Base-by-base conservation (phyloP, 2,113 vertebrate species). In the Parus major region DNA sequence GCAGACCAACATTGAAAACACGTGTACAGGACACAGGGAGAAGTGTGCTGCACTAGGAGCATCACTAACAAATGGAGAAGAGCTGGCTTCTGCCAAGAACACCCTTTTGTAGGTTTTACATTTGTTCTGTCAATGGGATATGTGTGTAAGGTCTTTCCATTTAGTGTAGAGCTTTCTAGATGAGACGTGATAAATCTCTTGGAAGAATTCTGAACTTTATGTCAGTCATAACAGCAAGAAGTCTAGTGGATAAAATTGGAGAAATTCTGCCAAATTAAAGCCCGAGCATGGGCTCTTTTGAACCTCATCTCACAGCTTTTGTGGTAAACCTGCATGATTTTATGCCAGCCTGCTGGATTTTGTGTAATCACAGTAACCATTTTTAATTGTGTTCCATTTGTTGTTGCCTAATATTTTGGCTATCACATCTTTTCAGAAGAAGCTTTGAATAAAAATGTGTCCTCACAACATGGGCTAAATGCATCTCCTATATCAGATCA, bases 1-100 rank as follows among this genome's bases (percentile, higher is more conserved):
- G 90, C 71, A 73, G 66, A 90, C 47, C 86, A 53, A 24, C 89
- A 64, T 68, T 91, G 80, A 91, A 87, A 86, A 86, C 89, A 66
- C 8, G 25, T 81, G 86, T 63, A 41, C 36, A 39, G 70, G 83
- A 88, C 78, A 42, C 61, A 79, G 39, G 65, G 65, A 70, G 55
- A 60, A 61, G 66, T 47, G 50, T 73, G 52, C 78, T 92, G 90
- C 22, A 4, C 66, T 42, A 28, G 56, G 33, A 93, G 56, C 47
- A 79, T 33, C 46, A 86, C 29, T 28, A 73, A 27, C 59, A 92
- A 86, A 77, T 2, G 4, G 50, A 47, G 88, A 86, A 69, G 91
- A 87, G 65, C 57, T 79, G 75, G 71, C 42, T 90, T 90, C 50
- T 78, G 39, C 75, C 0, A 0, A 83, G 50, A 93, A 68, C 1